Base-by-base conservation (phyloP, 2,797 vertebrate species). In the Margarornis squamiger region DNA sequence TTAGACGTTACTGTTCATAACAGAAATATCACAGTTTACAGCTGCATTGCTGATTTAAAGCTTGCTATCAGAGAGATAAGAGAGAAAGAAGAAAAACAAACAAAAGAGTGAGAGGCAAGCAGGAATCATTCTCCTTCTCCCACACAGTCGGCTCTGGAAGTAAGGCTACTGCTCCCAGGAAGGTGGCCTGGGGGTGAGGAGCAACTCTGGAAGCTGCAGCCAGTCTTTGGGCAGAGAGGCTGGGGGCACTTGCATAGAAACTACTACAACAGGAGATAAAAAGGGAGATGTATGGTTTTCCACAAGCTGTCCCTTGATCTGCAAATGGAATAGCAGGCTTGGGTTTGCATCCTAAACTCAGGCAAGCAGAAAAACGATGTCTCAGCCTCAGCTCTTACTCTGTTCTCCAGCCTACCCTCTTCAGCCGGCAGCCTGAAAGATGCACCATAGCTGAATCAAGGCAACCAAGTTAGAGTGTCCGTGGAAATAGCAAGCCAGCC, bases 81-180 rank as follows among this genome's bases (percentile, higher is more conserved):
- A 41, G 21, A n/a, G 20, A 46, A 34, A 67, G 30, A 62, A 75
- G 14, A 65, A 38, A 57, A 41, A 39, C 4, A 58, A 65, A 71
- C 17, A 8, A 23, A 24, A 16, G 17, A 30, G 17, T 6, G 38
- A 86, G 57, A 45, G 51, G 21, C 26, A 36, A 52, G 52, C 0
- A 1, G 55, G n/a, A 81, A 62, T 46, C 15, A 26, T 27, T 45
- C 39, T 46, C 30, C 26, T 29, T 72, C 6, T 26, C 18, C 9
- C 15, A 12, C 0, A 3, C 20, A 1, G 8, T 0, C 0, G 22
- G 10, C 20, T 8, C 18, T 4, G 2, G 16, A 23, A 46, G 23
- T 32, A 59, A 73, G 36, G 48, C 17, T 38, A 26, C 68, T 71
- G 72, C 55, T 72, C 61, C 58, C 0, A 0, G 45, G 54, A 86